Evolutionary conservation across 2,113 vertebrate genomes (phyloP), one percentile per base, ranked within the genome.

Genomic region (Marmota flaviventris): DNA sequence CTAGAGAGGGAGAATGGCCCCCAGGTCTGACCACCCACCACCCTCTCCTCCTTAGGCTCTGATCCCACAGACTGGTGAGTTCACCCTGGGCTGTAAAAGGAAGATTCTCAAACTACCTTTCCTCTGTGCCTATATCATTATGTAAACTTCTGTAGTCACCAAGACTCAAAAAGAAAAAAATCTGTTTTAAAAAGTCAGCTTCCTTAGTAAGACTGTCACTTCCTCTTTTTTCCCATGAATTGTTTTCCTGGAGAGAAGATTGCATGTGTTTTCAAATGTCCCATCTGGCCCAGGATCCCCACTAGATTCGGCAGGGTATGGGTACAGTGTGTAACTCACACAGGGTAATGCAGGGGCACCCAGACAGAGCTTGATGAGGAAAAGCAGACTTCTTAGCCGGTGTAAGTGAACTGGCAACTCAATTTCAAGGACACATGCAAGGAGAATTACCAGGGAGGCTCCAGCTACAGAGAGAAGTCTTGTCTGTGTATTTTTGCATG

Each of bases 401-500:
- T 86, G 37, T 83, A 95, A 92, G 56, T 70, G 75, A 97, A 82
- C 91, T 93, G 89, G 93, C 65, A 96, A 92, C 56, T 97, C 85
- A 81, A 84, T 96, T 95, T 94, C 90, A 96, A 92, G 93, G 86
- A 89, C 91, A 83, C 67, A 39, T n/a, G 34, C 67, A 70, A 70
- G 56, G 82, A 98, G 93, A 95, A 94, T 96, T 89, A 70, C 94
- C 92, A 92, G 95, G 82, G 79, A 92, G 65, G 18, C 70, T 89
- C 84, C 27, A 24, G 82, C 93, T 72, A 18, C n/a, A 93, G 82
- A 91, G 32, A 7, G 25, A 77, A 93, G 89, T 32, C 76, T 82
- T 93, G 92, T 92, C 89, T 97, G 95, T 97, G 95, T 96, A 95
- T 96, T 95, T 97, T 92, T 97, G 95, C 94, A 94, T 97, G 92